phyloP scores from a whole-genome alignment of 2,888 invertebrate genomes.

The Hirudinaria manillensis region DNA sequence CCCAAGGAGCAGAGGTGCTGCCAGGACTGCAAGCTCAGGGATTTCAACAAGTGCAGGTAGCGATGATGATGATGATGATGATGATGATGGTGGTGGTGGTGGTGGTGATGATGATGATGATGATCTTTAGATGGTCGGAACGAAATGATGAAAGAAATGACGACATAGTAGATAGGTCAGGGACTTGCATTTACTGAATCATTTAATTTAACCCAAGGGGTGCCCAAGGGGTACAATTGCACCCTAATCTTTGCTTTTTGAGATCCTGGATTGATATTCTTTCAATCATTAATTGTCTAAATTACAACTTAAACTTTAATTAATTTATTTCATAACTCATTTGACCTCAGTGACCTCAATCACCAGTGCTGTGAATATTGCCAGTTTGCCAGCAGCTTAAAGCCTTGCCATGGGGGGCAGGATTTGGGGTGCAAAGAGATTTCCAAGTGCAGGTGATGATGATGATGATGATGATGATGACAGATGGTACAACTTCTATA shows the following conservation, averaged over 20 bases:
- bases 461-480: constrained; percentile 12
- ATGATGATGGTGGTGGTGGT: background rate
- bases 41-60: constrained; percentile 74
- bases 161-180: too few species aligned
- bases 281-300: too few species aligned
- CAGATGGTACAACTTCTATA: background rate
- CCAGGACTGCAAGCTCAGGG: constrained; percentile 80
- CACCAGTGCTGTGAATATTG: constrained; percentile 87
- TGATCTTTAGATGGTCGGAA: background rate
- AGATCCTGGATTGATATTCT: too few species aligned
- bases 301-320: too few species aligned
- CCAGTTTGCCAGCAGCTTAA: constrained; percentile 68
- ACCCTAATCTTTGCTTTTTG: too few species aligned
- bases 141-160: too few species aligned
- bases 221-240: too few species aligned
- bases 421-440: constrained; percentile 78
- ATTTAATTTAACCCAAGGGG: too few species aligned
- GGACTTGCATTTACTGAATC: too few species aligned
- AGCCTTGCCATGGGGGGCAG: constrained; percentile 57
- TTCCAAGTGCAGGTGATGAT: constrained; percentile 57
- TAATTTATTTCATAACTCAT: too few species aligned
- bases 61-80: background rate
- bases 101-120: background rate
- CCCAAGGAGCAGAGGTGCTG: constrained; percentile 75
- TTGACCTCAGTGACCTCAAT: constrained; percentile 75